Base-by-base conservation (phyloP, 1,140 invertebrate species). In the Bombus confusus region DNA sequence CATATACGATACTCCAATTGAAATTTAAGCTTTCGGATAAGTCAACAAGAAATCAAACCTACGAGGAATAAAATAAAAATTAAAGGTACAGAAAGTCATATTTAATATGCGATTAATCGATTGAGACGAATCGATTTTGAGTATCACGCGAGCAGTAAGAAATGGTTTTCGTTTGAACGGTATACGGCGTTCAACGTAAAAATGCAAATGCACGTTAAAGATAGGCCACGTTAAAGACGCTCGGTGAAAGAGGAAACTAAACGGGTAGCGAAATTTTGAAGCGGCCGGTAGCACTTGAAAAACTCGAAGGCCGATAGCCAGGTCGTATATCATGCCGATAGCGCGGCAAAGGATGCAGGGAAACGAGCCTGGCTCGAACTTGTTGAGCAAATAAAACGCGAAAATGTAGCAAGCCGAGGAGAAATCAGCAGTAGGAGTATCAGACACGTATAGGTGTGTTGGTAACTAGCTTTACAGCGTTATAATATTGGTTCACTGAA, bases 281-380 rank as follows among this genome's bases (percentile, higher is more conserved):
- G 59, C 71, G 78, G 43, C 52, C 64, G 66, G 57, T 52, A 72
- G 41, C 31, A 47, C 57, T 80, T 39, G 57, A 77, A 39, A 68
- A 77, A 73, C 73, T 76, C 73, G 81, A 77, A 77, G 73, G 71
- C 80, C 57, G 71, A 75, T 81, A 81, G 83, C 71, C 59, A 74
- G 59, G 84, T 86, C 84, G 84, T 86, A 81, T 47, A 75, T 86
- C 78, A 86, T 86, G 47, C 71, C 72, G 84, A 86, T 86, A 86
- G 84, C 77, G 59, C 71, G 59, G 77, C 75, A 59, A 37, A 71
- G 52, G 69, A 80, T 85, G 69, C 57, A 66, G 15, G 6, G n/a
- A 57, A 85, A 85, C 41, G 69, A 68, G 73, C 39, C 31, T 22
- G 41, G 43, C 57, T 64, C 28, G 71, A 52, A 28, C 15, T 34